Conservation (phyloP, 2,797 vertebrate species). For the Pitangus sulphuratus region DNA sequence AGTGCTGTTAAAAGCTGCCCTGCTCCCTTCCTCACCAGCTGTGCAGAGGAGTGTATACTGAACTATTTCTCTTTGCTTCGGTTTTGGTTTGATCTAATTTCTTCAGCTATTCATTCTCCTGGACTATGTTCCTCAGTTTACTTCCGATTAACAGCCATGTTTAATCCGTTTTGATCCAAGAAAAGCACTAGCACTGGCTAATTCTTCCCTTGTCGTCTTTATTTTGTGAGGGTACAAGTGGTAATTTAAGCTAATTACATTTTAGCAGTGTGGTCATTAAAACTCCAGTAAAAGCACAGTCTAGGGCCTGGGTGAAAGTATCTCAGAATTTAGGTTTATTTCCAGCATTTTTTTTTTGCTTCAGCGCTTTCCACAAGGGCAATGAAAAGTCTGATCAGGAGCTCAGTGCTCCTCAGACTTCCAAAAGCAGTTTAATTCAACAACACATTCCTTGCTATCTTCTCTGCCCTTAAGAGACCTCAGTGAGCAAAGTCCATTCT, state of each 20-base stretch:
- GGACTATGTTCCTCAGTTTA: not conserved
- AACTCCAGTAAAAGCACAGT: not conserved
- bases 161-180: not conserved
- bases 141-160: not conserved
- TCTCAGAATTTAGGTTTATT: not conserved
- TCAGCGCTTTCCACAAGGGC: not conserved
- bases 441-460: not conserved
- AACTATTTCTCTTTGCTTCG: not conserved
- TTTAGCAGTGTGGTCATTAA: not conserved
- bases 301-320: not conserved
- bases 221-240: not conserved
- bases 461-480: not conserved
- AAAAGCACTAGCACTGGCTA: not conserved
- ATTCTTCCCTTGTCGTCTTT: not conserved
- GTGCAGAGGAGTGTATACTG: not conserved
- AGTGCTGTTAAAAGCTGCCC: not conserved
- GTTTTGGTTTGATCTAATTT: not conserved
- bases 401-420: not conserved
- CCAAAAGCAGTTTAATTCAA: not conserved
- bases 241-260: not conserved
- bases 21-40: not conserved
- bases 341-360: not conserved
- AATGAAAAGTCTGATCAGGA: not conserved
- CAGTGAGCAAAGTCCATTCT: constrained; percentile 11
- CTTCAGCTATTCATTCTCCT: not conserved